Conservation (phyloP, 2,113 vertebrate species). For the Clarias batrachus region DNA sequence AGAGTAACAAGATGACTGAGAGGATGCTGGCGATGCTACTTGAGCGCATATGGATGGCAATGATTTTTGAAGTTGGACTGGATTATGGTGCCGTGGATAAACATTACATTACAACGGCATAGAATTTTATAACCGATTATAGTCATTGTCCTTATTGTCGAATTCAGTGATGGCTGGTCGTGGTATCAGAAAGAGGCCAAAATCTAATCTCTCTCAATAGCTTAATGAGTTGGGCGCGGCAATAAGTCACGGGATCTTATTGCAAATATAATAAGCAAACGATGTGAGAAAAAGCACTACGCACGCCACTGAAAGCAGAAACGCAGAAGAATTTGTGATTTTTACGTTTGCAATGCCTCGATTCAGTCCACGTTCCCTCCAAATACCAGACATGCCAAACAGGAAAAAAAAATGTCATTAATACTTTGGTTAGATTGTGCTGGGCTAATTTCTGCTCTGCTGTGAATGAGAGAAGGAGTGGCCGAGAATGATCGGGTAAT, state of each 20-base stretch:
- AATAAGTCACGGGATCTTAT: not conserved
- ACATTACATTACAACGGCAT: not conserved
- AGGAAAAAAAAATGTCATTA: not conserved
- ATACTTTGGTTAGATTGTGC: not conserved
- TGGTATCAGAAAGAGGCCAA: not conserved
- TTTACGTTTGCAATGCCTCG: not conserved
- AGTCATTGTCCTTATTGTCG: not conserved
- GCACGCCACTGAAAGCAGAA: not conserved
- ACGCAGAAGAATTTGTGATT: not conserved
- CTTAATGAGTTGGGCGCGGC: not conserved
- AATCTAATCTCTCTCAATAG: not conserved
- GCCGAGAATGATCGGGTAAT: not conserved
- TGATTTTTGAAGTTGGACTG: constrained; percentile 1
- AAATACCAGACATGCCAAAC: not conserved
- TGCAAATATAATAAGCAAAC: not conserved
- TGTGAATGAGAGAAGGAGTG: not conserved
- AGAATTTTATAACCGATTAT: not conserved
- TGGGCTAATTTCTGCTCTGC: not conserved
- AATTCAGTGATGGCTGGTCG: not conserved
- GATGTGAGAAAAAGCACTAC: not conserved
- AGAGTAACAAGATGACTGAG: constrained; percentile 24
- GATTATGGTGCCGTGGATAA: not conserved
- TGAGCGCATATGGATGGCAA: not conserved
- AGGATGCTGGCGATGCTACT: not conserved
- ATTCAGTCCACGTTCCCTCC: not conserved